phyloP scores from a whole-genome alignment of 1,140 invertebrate species.

The Bombus sibiricus region DNA sequence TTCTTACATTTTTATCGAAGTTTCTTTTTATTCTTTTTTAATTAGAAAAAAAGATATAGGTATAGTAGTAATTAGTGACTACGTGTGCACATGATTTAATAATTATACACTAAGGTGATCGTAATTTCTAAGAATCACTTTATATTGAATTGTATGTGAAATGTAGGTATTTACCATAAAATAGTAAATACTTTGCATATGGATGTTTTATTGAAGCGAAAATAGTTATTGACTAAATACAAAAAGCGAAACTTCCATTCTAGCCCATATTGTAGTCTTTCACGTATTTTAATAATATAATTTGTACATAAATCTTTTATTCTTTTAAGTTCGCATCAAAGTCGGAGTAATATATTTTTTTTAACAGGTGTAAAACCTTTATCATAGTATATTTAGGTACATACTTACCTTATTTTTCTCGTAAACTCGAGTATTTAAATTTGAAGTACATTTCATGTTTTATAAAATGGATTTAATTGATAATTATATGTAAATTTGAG shows the following conservation, averaged over 20 bases:
- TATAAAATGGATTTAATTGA: neutral
- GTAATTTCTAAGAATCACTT: neutral
- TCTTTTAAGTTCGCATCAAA: too few relatives aligned
- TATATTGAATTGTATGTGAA: conserved; percentile 15
- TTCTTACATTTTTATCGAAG: neutral
- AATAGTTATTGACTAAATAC: neutral
- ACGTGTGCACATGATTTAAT: neutral
- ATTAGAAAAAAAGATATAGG: neutral
- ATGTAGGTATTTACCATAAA: neutral
- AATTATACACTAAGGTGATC: neutral
- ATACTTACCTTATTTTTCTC: neutral
- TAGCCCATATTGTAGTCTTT: neutral
- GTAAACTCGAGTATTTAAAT: neutral
- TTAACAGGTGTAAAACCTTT: neutral
- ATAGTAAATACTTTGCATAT: neutral
- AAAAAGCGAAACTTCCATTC: neutral
- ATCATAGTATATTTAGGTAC: neutral
- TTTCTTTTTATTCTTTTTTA: neutral
- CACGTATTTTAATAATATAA: conserved; percentile 1
- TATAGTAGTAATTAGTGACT: neutral
- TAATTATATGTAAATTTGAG: neutral
- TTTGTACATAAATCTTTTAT: neutral
- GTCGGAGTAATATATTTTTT: neutral
- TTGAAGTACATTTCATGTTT: neutral
- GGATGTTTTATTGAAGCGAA: neutral